Evolutionary conservation across 2,797 vertebrate species (phyloP).

Genomic region (Sebastes diploproa): DNA sequence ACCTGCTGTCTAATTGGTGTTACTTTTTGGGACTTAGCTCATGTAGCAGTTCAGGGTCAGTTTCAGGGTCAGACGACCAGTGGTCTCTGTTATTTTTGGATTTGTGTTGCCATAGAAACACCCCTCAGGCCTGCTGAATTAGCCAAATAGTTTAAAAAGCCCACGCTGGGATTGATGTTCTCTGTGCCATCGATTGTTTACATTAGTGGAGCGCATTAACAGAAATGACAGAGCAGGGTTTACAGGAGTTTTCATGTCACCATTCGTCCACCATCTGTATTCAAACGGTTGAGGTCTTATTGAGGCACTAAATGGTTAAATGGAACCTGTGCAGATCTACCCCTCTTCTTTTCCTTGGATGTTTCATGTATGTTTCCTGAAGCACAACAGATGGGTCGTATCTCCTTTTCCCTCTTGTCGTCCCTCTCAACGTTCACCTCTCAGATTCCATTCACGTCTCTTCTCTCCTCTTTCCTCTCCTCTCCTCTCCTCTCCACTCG

Average conservation of each 20-base stretch:
- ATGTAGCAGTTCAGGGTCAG: constrained; percentile 28
- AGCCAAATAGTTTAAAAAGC: constrained; percentile 17
- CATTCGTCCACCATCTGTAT: not conserved
- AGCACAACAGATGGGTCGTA: constrained; percentile 28
- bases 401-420: constrained; percentile 20
- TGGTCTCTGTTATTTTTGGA: constrained; percentile 42
- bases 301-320: not conserved
- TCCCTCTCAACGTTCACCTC: constrained; percentile 9
- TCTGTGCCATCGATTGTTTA: constrained; percentile 8
- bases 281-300: not conserved
- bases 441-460: not conserved
- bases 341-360: not conserved
- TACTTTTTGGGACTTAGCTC: not conserved
- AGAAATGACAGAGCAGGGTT: not conserved
- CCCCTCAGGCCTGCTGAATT: constrained; percentile 8
- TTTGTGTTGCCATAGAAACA: constrained; percentile 64
- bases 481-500: not conserved
- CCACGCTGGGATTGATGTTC: not conserved
- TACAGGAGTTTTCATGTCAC: not conserved
- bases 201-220: not conserved
- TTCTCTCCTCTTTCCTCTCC: not conserved
- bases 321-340: not conserved
- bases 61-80: constrained; percentile 25
- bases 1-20: not conserved
- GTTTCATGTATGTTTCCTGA: constrained; percentile 44